A percentile compares a stretch with the other conserved stretches of the same genome.
Evolutionary conservation across 1,140 invertebrate species (phyloP).

Genomic region (Pachyrhynchus sulphureomaculatus): DNA sequence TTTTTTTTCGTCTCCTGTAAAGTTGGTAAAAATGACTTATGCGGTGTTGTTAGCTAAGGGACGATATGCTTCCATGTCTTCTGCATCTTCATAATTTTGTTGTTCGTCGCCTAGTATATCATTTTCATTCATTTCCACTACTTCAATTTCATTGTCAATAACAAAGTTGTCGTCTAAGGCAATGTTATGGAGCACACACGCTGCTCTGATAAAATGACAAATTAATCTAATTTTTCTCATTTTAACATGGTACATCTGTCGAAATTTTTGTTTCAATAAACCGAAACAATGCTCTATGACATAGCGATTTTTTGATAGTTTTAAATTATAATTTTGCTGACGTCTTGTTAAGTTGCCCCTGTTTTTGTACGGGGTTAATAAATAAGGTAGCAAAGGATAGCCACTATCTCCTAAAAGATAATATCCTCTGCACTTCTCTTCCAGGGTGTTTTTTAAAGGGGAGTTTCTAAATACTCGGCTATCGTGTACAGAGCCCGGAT

Average conservation of each 20-base stretch:
- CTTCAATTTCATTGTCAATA: background rate
- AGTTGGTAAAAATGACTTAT: too few species aligned
- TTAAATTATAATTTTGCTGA: constrained; percentile 25
- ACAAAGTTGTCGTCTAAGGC: background rate
- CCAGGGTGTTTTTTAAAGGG: constrained; percentile 5
- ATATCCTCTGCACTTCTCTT: constrained; percentile 11
- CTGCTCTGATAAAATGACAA: background rate
- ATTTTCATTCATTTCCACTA: too few species aligned
- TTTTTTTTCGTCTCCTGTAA: too few species aligned
- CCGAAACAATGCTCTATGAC: constrained; percentile 31
- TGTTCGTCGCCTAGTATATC: too few species aligned
- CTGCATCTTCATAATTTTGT: too few species aligned
- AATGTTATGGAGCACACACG: too few species aligned
- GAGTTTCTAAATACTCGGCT: constrained; percentile 33
- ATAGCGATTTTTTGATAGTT: constrained; percentile 19
- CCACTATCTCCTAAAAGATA: constrained; percentile 25
- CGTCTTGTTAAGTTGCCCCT: constrained; percentile 1
- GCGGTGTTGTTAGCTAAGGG: too few species aligned
- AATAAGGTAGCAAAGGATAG: constrained; percentile 15
- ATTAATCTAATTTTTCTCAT: constrained; percentile 18
- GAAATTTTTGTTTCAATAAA: constrained; percentile 23
- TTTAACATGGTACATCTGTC: too few species aligned
- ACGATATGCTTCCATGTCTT: too few species aligned
- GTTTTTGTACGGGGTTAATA: constrained; percentile 27
- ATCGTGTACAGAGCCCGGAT: constrained; percentile 41